Conservation (phyloP, 23 tunicate genomes). For the Styela clava region DNA sequence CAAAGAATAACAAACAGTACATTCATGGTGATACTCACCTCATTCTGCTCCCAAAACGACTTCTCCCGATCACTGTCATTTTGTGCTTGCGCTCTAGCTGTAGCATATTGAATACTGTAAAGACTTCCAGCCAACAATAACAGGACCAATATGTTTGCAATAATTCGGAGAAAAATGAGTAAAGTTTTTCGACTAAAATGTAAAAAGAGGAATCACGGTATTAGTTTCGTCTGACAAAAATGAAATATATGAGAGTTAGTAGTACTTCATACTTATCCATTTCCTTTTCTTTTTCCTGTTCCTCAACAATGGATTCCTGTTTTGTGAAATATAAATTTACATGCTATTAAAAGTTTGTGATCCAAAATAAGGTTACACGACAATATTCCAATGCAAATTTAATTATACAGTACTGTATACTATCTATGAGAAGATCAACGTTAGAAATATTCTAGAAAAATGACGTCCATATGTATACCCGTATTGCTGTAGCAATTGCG, state of each 20-base stretch:
- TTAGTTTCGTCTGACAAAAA: background rate
- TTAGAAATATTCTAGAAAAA: too few species aligned
- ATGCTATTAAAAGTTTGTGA: too few species aligned
- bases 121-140: conserved; percentile 60
- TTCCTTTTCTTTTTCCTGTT: conserved; percentile 66
- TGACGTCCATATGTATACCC: too few species aligned
- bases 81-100: conserved; percentile 37
- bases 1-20: too few species aligned
- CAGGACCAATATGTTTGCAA: conserved; percentile 61
- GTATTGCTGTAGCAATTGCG: conserved; percentile 42
- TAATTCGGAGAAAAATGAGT: conserved; percentile 37
- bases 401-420: too few species aligned
- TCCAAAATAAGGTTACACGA: too few species aligned
- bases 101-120: conserved; percentile 49
- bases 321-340: background rate
- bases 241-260: too few species aligned
- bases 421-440: too few species aligned
- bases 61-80: conserved; percentile 30
- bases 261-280: conserved; percentile 25
- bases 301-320: conserved; percentile 68
- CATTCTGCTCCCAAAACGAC: conserved; percentile 59
- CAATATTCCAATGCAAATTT: too few species aligned
- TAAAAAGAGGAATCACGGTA: background rate
- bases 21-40: too few species aligned
- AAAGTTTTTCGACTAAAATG: conserved; percentile 33